Evolutionary conservation across 2,797 vertebrate species (phyloP).

Genomic region (Eulemur albifrons): DNA sequence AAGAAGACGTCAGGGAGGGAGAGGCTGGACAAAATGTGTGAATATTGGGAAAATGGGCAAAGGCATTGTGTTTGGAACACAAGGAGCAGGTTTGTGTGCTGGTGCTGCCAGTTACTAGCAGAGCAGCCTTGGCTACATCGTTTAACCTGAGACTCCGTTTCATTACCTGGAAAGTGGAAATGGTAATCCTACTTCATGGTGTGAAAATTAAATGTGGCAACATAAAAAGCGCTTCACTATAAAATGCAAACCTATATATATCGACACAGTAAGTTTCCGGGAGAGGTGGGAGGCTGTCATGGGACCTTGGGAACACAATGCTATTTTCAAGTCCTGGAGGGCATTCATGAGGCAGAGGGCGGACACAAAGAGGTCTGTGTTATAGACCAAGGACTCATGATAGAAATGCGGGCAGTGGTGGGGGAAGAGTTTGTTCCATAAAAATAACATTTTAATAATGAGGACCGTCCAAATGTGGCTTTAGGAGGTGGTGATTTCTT

Average conservation of each 20-base stretch:
- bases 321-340: conserved; percentile 1
- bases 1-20: neutral
- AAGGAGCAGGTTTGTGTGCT: neutral
- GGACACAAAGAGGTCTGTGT: conserved; percentile 49
- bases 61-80: neutral
- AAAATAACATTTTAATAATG: neutral
- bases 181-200: neutral
- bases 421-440: neutral
- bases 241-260: neutral
- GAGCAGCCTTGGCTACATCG: neutral
- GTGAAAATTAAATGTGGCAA: neutral
- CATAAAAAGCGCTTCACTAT: neutral
- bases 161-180: neutral
- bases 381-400: neutral
- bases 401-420: neutral
- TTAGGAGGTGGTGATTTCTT: neutral
- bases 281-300: neutral
- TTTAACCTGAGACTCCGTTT: neutral
- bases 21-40: neutral
- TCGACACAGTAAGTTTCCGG: neutral
- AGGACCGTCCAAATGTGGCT: neutral
- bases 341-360: neutral
- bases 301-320: neutral
- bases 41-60: neutral
- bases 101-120: no score